Base-by-base conservation (phyloP, 2,797 vertebrate species). In the Molossus alvarezi region DNA sequence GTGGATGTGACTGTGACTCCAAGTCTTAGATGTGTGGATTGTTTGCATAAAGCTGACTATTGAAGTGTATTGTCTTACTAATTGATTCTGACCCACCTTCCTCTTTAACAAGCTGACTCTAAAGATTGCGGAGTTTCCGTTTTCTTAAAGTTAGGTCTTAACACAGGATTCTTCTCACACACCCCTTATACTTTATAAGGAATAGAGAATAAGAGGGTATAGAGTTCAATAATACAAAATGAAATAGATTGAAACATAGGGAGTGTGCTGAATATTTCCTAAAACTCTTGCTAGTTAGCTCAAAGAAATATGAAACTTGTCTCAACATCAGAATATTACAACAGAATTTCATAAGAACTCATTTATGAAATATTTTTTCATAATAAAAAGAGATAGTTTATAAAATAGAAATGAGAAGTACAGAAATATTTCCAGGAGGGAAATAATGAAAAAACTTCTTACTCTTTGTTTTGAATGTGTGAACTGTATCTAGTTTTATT, bases 341-440 rank as follows among this genome's bases (percentile, higher is more conserved):
- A 79, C 20, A 89, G 48, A 13, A 60, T 76, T 85, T 95, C 62
- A 55, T 60, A 93, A 72, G 73, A 88, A 57, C 51, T 55, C 41
- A 84, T 89, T 95, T 95, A 67, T 94, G 62, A 77, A 85, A 72
- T 71, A 64, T n/a, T 91, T 69, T 69, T 71, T 3, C 45, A 6
- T 75, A 51, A 64, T 84, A 75, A 76, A 72, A 89, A 62, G 1
- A 6, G 18, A 58, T 83, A 81, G 8, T 11, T 90, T 80, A 55
- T 93, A 57, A 76, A 62, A 67, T 64, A 87, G 65, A 53, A 79
- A 86, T 58, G 6, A 21, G 9, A 84, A 88, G 6, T 90, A 53
- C 14, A 58, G 80, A 75, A 86, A 85, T 75, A 10, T 17, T 4
- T 87, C 3, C 1, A 37, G 41, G 79, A 48, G 14, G 27, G 9